Percentiles rank a stretch among this genome's conserved stretches.
phyloP scores from a whole-genome alignment of 2,888 invertebrate species.

The Nezara viridula region DNA sequence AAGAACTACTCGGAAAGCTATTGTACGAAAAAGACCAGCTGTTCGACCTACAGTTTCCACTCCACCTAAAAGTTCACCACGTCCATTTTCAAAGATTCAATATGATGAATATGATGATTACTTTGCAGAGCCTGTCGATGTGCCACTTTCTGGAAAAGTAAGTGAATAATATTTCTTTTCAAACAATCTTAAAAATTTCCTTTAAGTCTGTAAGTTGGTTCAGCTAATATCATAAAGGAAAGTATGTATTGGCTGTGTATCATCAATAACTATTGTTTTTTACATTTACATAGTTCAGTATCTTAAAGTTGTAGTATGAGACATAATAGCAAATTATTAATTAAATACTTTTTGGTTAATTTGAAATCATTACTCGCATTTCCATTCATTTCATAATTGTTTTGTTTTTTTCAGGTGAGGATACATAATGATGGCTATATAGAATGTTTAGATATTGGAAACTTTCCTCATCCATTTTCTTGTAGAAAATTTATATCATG shows the following conservation, averaged over 20 bases:
- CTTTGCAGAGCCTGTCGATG: constrained; percentile 66
- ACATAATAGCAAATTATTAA: no score
- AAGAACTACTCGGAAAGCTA: constrained; percentile 30
- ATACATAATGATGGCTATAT: constrained; percentile 80
- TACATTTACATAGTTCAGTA: no score
- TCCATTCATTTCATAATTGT: background rate
- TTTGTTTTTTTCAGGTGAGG: constrained; percentile 68
- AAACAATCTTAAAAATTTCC: background rate
- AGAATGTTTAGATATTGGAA: constrained; percentile 89
- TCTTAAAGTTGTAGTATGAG: no score
- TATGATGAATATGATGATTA: constrained; percentile 66
- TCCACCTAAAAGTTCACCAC: constrained; percentile 60
- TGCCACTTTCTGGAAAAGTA: constrained; percentile 65
- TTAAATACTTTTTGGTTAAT: no score
- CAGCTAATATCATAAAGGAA: background rate
- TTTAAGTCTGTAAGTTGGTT: background rate
- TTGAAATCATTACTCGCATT: background rate
- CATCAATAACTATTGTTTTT: no score
- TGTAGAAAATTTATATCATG: constrained; percentile 94
- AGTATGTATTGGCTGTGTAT: background rate
- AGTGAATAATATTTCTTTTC: background rate
- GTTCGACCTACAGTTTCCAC: constrained; percentile 33
- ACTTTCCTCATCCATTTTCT: constrained; percentile 90
- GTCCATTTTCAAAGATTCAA: constrained; percentile 62
- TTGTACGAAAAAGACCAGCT: constrained; percentile 46